Evolutionary conservation across 2,113 vertebrate species (phyloP).

Genomic region (Sander vitreus): DNA sequence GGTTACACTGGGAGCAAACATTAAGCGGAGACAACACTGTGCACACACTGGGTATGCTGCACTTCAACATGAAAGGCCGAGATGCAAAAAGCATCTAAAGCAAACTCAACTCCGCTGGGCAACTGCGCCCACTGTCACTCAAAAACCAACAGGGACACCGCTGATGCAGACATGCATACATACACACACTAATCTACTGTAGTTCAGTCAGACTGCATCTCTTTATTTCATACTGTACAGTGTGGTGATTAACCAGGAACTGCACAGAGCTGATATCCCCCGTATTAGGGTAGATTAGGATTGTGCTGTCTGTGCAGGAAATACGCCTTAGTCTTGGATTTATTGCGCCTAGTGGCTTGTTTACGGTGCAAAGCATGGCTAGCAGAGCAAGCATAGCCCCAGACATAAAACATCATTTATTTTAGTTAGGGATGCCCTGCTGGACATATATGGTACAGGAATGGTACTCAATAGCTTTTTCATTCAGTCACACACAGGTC

Average conservation of each 20-base stretch:
- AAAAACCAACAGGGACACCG: conserved; percentile 35
- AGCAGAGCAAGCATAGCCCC: conserved; percentile 64
- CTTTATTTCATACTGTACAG: conserved; percentile 16
- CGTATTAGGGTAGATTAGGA: conserved; percentile 70
- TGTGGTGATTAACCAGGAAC: conserved; percentile 23
- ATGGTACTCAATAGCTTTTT: conserved; percentile 58
- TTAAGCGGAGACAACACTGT: conserved; percentile 22
- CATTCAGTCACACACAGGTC: conserved; percentile 43
- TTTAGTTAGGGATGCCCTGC: conserved; percentile 66
- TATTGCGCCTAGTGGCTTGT: conserved; percentile 62
- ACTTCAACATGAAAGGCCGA: conserved; percentile 38
- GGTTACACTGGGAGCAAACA: conserved; percentile 33
- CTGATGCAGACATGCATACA: conserved; percentile 18
- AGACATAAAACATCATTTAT: conserved; percentile 77
- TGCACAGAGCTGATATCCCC: conserved; percentile 41
- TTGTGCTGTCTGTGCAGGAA: conserved; percentile 68
- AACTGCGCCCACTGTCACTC: conserved; percentile 30
- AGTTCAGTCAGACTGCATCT: conserved; percentile 17
- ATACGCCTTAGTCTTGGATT: conserved; percentile 74
- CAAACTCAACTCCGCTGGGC: conserved; percentile 20
- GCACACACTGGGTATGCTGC: conserved; percentile 9
- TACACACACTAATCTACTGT: neutral
- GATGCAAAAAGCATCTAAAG: conserved; percentile 23
- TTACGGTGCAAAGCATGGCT: conserved; percentile 63
- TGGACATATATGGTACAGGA: conserved; percentile 55